These are phyloP conservation scores for Malacoctenus gilli DNA, from an alignment of 2,797 vertebrate genomes.

Conservation along the genomic window DNA sequence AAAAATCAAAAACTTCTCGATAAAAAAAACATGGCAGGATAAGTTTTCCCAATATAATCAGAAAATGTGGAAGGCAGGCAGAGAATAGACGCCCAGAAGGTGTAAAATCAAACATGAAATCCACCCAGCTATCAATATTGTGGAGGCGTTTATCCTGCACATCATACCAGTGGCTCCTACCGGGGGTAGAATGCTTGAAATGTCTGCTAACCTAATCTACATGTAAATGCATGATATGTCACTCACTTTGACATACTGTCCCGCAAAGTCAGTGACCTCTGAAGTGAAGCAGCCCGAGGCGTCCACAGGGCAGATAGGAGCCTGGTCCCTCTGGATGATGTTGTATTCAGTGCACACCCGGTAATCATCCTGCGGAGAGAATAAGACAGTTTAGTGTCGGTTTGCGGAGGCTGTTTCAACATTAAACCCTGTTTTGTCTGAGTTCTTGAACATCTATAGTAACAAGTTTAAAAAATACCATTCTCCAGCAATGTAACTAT, in stretches of 20 bases:
- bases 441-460: neutral
- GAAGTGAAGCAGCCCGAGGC: slow-evolving; percentile 93
- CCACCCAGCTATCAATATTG: slow-evolving; percentile 18
- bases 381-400: slow-evolving; percentile 28
- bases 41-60: slow-evolving; percentile 22
- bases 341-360: slow-evolving; percentile 93
- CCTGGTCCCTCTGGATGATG: slow-evolving; percentile 93
- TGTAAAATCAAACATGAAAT: slow-evolving; percentile 24
- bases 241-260: slow-evolving; percentile 97
- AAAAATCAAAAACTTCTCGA: slow-evolving; percentile 1
- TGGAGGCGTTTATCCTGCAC: slow-evolving; percentile 12
- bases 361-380: slow-evolving; percentile 88
- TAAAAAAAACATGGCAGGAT: neutral
- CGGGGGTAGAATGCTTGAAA: slow-evolving; percentile 23
- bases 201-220: slow-evolving; percentile 46
- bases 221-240: slow-evolving; percentile 61
- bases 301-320: slow-evolving; percentile 94
- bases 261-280: slow-evolving; percentile 92
- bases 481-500: slow-evolving; percentile 7
- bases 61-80: slow-evolving; percentile 10
- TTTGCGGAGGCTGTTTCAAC: slow-evolving; percentile 4
- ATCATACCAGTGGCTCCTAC: slow-evolving; percentile 22
- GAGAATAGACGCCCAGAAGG: slow-evolving; percentile 6
- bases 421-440: neutral
- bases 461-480: neutral